phyloP scores from a whole-genome alignment of 2,797 vertebrate genomes.

The Scarus forsteni region DNA sequence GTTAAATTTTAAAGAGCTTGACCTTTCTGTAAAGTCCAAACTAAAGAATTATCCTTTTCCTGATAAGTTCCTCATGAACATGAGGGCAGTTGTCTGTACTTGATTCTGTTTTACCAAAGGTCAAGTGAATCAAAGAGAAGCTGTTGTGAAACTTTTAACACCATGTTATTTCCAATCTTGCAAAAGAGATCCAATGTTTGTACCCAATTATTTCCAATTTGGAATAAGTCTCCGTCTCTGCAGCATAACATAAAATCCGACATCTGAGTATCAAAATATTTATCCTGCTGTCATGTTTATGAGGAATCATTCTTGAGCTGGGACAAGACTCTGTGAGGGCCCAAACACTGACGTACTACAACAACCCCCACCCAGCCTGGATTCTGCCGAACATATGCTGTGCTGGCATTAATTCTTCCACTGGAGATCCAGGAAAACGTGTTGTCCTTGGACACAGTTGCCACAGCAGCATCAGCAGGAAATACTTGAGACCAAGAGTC shows the following conservation, averaged over 20 bases:
- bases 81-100: constrained; percentile 9
- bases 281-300: constrained; percentile 52
- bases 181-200: not conserved
- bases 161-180: not conserved
- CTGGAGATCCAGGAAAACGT: constrained; percentile 61
- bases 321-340: constrained; percentile 35
- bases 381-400: constrained; percentile 67
- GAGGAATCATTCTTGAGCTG: constrained; percentile 49
- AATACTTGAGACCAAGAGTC: constrained; percentile 66
- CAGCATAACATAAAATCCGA: constrained; percentile 19
- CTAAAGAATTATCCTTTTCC: not conserved
- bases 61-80: not conserved
- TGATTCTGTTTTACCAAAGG: constrained; percentile 44
- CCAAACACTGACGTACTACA: constrained; percentile 52
- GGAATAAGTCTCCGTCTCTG: constrained; percentile 22
- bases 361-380: constrained; percentile 18
- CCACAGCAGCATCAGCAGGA: constrained; percentile 79
- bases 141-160: constrained; percentile 11
- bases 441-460: constrained; percentile 82
- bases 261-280: constrained; percentile 45
- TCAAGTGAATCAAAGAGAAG: constrained; percentile 30
- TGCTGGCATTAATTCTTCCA: constrained; percentile 57
- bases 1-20: not conserved
- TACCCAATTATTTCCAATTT: not conserved
- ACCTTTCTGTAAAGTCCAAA: not conserved